Conservation (phyloP, 64 coral and sea anemone species). For the Pocillopora damicornis region DNA sequence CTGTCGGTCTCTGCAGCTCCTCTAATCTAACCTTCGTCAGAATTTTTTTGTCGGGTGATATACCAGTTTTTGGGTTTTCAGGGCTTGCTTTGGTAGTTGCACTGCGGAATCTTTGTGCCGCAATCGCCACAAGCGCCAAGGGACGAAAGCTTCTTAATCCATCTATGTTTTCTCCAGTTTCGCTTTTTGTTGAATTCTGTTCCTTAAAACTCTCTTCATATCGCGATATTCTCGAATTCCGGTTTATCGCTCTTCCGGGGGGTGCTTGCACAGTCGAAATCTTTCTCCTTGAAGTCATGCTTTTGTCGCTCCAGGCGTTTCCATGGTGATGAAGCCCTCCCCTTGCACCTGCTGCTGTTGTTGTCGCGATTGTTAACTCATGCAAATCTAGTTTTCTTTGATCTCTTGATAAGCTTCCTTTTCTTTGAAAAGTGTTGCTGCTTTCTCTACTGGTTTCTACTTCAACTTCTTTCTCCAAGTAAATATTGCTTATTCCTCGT, state of each 20-base stretch:
- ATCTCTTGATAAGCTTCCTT: background rate
- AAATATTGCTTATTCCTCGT: background rate
- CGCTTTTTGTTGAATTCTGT: background rate
- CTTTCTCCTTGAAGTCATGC: background rate
- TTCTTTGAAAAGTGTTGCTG: background rate
- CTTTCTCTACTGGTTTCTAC: background rate
- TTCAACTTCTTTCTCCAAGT: background rate
- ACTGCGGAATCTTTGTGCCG: background rate
- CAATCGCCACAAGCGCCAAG: background rate
- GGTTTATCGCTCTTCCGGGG: background rate
- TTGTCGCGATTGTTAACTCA: background rate
- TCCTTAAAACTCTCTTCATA: background rate
- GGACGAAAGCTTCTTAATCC: background rate
- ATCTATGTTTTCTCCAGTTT: background rate
- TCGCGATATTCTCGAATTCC: background rate
- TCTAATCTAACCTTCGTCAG: conserved; percentile 2
- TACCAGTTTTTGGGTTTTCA: background rate
- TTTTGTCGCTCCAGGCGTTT: background rate
- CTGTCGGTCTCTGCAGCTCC: conserved; percentile 36
- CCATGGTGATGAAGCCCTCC: background rate
- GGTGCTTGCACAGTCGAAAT: background rate
- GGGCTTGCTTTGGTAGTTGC: background rate
- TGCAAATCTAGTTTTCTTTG: conserved; percentile 11
- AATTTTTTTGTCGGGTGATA: conserved; percentile 1
- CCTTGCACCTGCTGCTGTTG: background rate